Evolutionary conservation across 2,797 vertebrate genomes (phyloP), one percentile per base, ranked within the genome.

Genomic region (Acrossocheilus wenchowensis): DNA sequence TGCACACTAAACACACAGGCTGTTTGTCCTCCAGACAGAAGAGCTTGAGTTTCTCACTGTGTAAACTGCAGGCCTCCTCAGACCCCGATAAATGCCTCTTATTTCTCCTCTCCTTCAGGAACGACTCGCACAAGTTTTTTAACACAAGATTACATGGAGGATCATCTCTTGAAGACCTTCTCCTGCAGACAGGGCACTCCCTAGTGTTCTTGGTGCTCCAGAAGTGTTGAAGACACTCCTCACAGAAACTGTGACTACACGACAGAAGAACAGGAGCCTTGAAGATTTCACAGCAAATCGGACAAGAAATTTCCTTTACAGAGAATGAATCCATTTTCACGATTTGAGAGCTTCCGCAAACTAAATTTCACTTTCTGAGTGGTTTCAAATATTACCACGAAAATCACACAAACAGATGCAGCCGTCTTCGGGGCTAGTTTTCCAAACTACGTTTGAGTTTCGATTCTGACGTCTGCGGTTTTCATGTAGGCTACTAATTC

Each of bases 1-100:
- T 74, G 43, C 71, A 74, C 71, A 74, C 71, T 30, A 74, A 48
- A 48, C 71, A 74, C 71, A 48, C 71, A 4, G 71, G 71, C 71
- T 26, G 71, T 9, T 73, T 48, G 71, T 73, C 41, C 6, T 73
- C 71, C 23, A 73, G 41, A 41, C 71, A 73, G 41, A 73, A 73
- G 23, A 73, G 71, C 14, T 73, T 50, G 72, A 75, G 26, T 5
- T 19, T 19, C 73, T 75, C 73, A 6, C 17, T 1, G n/a, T 75
- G 73, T 50, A 52, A 75, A 34, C 45, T 6, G 73, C 73, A 75
- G 73, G 19, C 4, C 9, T 75, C 73, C 45, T 75, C 73, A 6
- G 73, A 50, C 45, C 8, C 73, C 2, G 45, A 34, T 34, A 17
- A 12, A 21, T 4, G 15, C 6, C 8, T 34, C 73, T 75, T 4